Conservation (phyloP, 2,888 invertebrate genomes). For the Cerastoderma edule region DNA sequence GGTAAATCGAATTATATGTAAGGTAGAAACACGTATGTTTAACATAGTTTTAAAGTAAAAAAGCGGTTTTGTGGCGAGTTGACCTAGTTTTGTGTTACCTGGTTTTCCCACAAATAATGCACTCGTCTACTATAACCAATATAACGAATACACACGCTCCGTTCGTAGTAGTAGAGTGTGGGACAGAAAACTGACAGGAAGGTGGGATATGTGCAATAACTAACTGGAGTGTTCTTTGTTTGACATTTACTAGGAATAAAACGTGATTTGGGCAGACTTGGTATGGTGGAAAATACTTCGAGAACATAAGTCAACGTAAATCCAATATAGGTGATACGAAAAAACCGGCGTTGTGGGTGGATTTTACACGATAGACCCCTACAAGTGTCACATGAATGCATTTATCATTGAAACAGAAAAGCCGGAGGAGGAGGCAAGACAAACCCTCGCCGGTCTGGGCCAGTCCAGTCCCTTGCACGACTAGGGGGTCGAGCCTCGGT, state of each 20-base stretch:
- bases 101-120: conserved; percentile 32
- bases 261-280: no score
- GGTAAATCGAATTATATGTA: no score
- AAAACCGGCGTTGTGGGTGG: conserved; percentile 11
- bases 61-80: conserved; percentile 15
- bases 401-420: conserved; percentile 21
- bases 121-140: conserved; percentile 48
- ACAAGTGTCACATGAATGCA: conserved; percentile 26
- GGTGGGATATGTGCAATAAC: conserved; percentile 20
- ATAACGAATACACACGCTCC: conserved; percentile 49
- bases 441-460: conserved; percentile 8
- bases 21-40: background rate
- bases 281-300: no score
- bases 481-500: conserved; percentile 10
- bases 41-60: background rate
- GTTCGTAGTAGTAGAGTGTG: conserved; percentile 24
- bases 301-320: no score
- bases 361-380: background rate
- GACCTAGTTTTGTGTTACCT: conserved; percentile 40
- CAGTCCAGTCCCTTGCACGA: conserved; percentile 9
- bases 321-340: no score
- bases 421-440: conserved; percentile 18
- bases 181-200: conserved; percentile 9
- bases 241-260: no score
- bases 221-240: conserved; percentile 18